Base-by-base conservation (phyloP, 1,140 invertebrate genomes). In the Lucilia cuprina region DNA sequence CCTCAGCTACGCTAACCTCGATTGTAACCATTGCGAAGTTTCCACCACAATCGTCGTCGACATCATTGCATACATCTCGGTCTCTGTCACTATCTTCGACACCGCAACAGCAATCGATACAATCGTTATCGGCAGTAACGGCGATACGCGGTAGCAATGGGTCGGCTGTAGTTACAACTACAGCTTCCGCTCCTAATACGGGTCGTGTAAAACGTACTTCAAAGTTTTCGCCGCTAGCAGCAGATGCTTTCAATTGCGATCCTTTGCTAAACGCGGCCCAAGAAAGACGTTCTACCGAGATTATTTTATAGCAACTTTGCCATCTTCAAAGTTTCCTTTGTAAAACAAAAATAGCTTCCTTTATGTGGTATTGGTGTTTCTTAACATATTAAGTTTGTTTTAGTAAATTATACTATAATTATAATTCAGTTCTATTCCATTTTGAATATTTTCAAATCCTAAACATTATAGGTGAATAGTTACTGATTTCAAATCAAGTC, bases 1-100 rank as follows among this genome's bases (percentile, higher is more conserved):
- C 89, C 65, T 88, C 89, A 74, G 87, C 89, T 74, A 90, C 89
- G 0, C 21, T 90, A 8, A 90, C 89, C 19, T 89, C 88, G 74
- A 77, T 90, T 19, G 86, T 87, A 21, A 90, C 87, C 0, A 87
- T 89, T 34, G 86, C 88, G 75, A 89, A 88, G 82, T 89, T 86
- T 78, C 87, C 88, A 35, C 83, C 85, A 21, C 65, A 49, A 49
- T 34, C 41, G 17, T 70, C 65, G 19, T 49, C 21, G 30, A 77
- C 21, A 21, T 47, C 80, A 30, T 34, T 55, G 60, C 75, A 25
- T 21, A 13, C 41, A 19, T 30, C 83, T 8, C 17, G 70, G 30
- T 65, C 82, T 17, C 19, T 70, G n/a, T 83, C 70, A 14, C 14
- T 74, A 34, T 14, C 13, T 34, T 83, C 82, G 19, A 55, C 19